A percentile compares a stretch with the other conserved stretches of the same genome.
These are phyloP conservation scores for Micronycteris hirsuta DNA, from an alignment of 2,113 vertebrate genomes.

Conservation along the genomic window DNA sequence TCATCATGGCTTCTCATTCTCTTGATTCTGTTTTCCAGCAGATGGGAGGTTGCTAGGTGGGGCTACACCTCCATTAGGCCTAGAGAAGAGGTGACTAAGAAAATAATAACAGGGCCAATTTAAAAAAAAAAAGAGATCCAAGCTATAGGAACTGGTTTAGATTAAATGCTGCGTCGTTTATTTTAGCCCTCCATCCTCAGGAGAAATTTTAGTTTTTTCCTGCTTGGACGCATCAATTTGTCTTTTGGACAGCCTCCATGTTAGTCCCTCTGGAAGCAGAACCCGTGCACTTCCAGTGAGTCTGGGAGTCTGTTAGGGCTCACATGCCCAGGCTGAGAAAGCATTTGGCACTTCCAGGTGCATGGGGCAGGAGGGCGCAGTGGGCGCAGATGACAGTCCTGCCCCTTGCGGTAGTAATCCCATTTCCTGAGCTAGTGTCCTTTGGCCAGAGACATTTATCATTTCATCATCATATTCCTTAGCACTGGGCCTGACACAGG, in stretches of 20 bases:
- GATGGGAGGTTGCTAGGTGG: conserved; percentile 54
- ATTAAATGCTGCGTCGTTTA: conserved; percentile 38
- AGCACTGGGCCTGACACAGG: neutral
- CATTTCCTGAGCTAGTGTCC: neutral
- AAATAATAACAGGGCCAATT: conserved; percentile 38
- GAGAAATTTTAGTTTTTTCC: conserved; percentile 48
- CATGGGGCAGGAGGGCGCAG: neutral
- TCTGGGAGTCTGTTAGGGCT: neutral
- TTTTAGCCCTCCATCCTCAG: neutral
- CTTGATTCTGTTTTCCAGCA: conserved; percentile 44
- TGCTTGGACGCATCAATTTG: conserved; percentile 14
- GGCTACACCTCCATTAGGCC: conserved; percentile 34
- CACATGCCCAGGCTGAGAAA: neutral
- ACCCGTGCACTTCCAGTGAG: neutral
- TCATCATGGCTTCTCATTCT: neutral
- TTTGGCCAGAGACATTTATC: neutral
- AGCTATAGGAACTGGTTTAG: conserved; percentile 42
- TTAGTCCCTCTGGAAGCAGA: neutral
- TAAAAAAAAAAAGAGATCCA: conserved; percentile 9
- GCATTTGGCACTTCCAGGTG: neutral
- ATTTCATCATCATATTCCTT: neutral
- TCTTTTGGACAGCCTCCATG: neutral
- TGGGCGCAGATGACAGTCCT: neutral
- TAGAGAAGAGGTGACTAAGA: conserved; percentile 56
- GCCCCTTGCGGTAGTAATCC: neutral